phyloP scores from a whole-genome alignment of 2,113 vertebrate genomes.

The Campylorhamphus procurvoides region DNA sequence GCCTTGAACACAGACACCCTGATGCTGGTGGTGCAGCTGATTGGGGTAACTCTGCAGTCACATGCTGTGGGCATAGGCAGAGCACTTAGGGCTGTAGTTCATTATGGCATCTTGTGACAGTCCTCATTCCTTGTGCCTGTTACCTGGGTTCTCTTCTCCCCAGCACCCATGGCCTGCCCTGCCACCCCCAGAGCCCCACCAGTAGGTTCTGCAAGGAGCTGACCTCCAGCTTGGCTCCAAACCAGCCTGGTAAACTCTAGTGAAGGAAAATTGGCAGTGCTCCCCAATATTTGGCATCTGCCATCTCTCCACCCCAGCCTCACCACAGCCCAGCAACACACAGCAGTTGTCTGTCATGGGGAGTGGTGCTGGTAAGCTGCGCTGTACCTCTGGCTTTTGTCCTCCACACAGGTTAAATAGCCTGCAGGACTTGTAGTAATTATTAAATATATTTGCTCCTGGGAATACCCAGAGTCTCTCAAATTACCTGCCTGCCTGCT shows the following conservation, averaged over 20 bases:
- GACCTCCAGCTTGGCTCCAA: background rate
- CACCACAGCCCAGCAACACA: background rate
- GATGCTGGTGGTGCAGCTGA: background rate
- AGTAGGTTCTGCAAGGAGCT: background rate
- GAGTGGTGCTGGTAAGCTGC: background rate
- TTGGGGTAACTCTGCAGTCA: background rate
- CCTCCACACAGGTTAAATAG: background rate
- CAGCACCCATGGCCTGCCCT: background rate
- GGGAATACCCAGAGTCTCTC: background rate
- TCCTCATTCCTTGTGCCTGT: background rate
- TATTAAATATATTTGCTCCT: background rate
- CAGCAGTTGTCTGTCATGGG: fast-evolving
- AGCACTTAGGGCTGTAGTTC: background rate
- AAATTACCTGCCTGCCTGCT: background rate
- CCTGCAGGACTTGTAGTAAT: background rate
- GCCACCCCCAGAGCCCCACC: fast-evolving
- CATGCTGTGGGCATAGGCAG: fast-evolving
- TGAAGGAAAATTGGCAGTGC: background rate
- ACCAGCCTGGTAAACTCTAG: background rate
- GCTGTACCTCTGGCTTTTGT: fast-evolving
- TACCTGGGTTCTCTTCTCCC: background rate
- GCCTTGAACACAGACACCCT: background rate
- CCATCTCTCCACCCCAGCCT: background rate
- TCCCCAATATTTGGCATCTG: background rate
- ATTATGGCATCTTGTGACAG: background rate